Evolutionary conservation across 2,888 invertebrate genomes (phyloP).

Genomic region (Alloscopus bannaensis): DNA sequence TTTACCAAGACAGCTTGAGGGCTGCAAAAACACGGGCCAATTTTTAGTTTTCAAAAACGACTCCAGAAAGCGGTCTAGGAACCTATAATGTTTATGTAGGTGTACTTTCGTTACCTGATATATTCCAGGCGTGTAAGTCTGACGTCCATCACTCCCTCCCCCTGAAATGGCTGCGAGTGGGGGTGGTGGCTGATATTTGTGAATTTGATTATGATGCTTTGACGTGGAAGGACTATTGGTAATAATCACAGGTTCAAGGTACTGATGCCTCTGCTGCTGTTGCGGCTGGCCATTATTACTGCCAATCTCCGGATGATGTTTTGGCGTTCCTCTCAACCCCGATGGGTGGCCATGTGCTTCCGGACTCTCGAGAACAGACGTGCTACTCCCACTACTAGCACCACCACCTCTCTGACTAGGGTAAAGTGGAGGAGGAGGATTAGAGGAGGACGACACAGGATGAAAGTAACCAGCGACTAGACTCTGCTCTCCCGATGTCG

Average conservation of each 20-base stretch:
- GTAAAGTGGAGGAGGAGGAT: slow-evolving; percentile 19
- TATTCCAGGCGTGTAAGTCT: slow-evolving; percentile 68
- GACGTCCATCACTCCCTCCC: slow-evolving; percentile 38
- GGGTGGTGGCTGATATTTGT: slow-evolving; percentile 48
- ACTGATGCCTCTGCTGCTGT: slow-evolving; percentile 65
- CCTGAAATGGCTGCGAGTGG: slow-evolving; percentile 29
- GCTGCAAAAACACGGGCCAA: too few relatives aligned
- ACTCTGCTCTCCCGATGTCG: slow-evolving; percentile 2
- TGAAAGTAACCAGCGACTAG: slow-evolving; percentile 28
- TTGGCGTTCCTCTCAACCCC: slow-evolving; percentile 39
- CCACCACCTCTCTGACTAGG: slow-evolving; percentile 24
- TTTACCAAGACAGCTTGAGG: slow-evolving; percentile 70
- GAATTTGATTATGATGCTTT: slow-evolving; percentile 47
- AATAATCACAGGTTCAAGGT: slow-evolving; percentile 71
- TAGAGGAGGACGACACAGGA: slow-evolving; percentile 18
- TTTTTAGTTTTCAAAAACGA: neutral
- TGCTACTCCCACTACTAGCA: slow-evolving; percentile 4
- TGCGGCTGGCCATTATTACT: neutral
- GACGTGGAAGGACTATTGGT: slow-evolving; percentile 62
- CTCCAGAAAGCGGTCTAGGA: slow-evolving; percentile 9
- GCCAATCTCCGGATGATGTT: slow-evolving; percentile 9
- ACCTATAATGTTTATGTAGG: neutral
- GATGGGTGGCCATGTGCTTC: slow-evolving; percentile 2
- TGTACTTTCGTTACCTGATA: slow-evolving; percentile 64
- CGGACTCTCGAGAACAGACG: slow-evolving; percentile 20